A percentile compares a stretch with the other conserved stretches of the same genome.
These are phyloP conservation scores for Scomber japonicus DNA, from an alignment of 2,113 vertebrate species.

Conservation along the genomic window DNA sequence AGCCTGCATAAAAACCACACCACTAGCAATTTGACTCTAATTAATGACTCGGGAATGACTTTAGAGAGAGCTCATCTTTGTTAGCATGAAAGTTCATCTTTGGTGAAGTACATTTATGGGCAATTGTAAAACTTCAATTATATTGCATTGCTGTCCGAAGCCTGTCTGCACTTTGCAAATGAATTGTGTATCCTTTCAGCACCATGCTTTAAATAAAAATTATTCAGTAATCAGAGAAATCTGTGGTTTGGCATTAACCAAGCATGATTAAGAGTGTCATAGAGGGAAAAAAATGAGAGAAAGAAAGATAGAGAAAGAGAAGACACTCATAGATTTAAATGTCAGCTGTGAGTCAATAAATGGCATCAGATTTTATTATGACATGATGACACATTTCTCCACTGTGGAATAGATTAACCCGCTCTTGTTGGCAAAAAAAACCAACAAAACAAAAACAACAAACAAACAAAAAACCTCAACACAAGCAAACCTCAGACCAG, in stretches of 20 bases:
- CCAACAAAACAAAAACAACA: no score
- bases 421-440: background rate
- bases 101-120: conserved; percentile 55
- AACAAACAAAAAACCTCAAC: no score
- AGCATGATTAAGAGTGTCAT: conserved; percentile 9
- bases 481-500: no score
- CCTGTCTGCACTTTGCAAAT: conserved; percentile 37
- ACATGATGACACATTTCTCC: conserved; percentile 3
- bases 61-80: conserved; percentile 23
- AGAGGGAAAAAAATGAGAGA: conserved; percentile 10
- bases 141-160: conserved; percentile 32
- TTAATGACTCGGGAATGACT: conserved; percentile 46
- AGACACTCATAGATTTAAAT: conserved; percentile 44
- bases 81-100: conserved; percentile 52
- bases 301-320: background rate
- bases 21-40: conserved; percentile 25
- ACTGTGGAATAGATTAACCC: conserved; percentile 4
- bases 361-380: background rate
- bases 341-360: conserved; percentile 45
- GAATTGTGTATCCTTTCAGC: conserved; percentile 43
- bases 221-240: conserved; percentile 16
- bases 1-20: background rate
- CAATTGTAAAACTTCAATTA: conserved; percentile 56
- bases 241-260: conserved; percentile 26
- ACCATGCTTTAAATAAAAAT: conserved; percentile 44